Evolutionary conservation across 2,113 vertebrate genomes (phyloP).

Genomic region (Propithecus coquereli): DNA sequence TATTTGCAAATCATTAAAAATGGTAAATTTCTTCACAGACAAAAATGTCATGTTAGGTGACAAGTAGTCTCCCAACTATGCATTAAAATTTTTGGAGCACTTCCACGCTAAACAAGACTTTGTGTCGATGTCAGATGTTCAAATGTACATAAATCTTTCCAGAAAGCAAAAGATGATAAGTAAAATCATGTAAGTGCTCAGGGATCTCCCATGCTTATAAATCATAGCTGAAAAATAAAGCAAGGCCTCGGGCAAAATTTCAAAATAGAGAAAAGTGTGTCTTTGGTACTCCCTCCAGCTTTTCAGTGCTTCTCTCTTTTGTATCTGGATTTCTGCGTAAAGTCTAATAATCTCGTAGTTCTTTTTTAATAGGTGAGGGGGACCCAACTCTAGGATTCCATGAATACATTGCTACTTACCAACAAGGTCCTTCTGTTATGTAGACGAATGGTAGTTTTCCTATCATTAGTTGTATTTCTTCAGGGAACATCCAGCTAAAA

Average conservation of each 20-base stretch:
- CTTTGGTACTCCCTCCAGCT: not conserved
- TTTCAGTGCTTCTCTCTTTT: not conserved
- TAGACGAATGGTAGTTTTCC: not conserved
- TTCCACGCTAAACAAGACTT: slow-evolving; percentile 64
- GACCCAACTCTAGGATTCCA: not conserved
- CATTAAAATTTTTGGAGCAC: slow-evolving; percentile 46
- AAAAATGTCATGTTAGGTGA: slow-evolving; percentile 10
- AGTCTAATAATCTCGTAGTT: not conserved
- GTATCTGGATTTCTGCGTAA: not conserved
- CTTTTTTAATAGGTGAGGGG: not conserved
- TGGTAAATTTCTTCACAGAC: slow-evolving; percentile 37
- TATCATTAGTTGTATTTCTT: not conserved
- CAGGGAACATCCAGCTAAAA: not conserved
- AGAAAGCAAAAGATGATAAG: slow-evolving; percentile 54
- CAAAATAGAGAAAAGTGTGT: not conserved
- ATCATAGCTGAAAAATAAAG: slow-evolving; percentile 55
- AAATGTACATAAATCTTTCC: slow-evolving; percentile 64
- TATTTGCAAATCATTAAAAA: slow-evolving; percentile 27
- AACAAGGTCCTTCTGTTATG: not conserved
- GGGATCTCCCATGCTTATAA: slow-evolving; percentile 54
- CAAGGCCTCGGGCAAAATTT: not conserved
- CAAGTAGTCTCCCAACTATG: slow-evolving; percentile 38
- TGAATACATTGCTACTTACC: not conserved
- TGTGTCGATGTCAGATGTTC: slow-evolving; percentile 40
- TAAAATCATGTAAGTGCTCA: slow-evolving; percentile 50